Conservation (phyloP, 2,113 vertebrate species). For the Sorex araneus region DNA sequence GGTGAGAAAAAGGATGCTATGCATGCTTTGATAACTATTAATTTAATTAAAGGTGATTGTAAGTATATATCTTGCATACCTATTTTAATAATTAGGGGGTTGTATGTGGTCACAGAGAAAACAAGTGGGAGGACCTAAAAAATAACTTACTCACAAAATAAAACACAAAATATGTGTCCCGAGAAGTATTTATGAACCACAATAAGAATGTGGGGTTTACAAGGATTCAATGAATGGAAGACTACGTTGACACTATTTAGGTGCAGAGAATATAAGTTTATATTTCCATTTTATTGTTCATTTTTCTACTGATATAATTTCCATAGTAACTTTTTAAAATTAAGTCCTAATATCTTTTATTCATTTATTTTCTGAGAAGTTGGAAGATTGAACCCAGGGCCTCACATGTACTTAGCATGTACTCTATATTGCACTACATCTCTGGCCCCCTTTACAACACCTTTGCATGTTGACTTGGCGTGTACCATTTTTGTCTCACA, state of each 20-base stretch:
- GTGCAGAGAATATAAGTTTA: neutral
- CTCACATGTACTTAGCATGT: too few relatives aligned
- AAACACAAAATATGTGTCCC: neutral
- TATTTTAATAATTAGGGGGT: neutral
- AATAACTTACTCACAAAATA: neutral
- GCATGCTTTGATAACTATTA: neutral
- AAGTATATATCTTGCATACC: neutral
- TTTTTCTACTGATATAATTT: neutral
- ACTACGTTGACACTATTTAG: neutral
- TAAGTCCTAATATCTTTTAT: too few relatives aligned
- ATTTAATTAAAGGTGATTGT: neutral
- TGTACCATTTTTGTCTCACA: too few relatives aligned
- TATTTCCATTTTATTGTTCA: neutral
- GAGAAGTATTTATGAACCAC: constrained; percentile 14
- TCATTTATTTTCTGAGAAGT: too few relatives aligned
- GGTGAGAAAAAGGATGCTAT: constrained; percentile 82
- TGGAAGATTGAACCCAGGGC: too few relatives aligned
- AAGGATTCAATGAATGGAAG: neutral
- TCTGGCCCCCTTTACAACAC: too few relatives aligned
- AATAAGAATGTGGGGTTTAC: neutral
- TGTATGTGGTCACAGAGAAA: neutral
- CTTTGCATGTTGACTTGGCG: too few relatives aligned
- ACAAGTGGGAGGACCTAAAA: neutral
- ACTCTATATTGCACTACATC: too few relatives aligned
- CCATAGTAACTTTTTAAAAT: neutral